Percentiles rank a stretch among this genome's conserved stretches.
These are phyloP conservation scores for Andrena cerasifolii DNA, from an alignment of 1,140 invertebrate genomes.

Conservation along the genomic window DNA sequence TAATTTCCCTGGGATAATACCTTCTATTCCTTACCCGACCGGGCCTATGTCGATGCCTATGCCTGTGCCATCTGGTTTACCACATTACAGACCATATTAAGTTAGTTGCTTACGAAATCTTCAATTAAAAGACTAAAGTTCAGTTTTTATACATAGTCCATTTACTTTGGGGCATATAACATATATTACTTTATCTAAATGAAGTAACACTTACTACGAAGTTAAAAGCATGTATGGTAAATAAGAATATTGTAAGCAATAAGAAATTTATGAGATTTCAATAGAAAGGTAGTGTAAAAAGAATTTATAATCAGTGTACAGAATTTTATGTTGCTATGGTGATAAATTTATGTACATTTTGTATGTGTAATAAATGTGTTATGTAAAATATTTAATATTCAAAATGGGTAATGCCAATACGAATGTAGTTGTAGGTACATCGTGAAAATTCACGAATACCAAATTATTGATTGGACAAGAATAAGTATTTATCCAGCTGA, in stretches of 20 bases:
- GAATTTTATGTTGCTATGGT: constrained; percentile 5
- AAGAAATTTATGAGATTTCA: constrained; percentile 32
- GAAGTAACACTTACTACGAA: not conserved
- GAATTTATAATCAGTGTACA: not conserved
- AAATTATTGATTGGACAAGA: not conserved
- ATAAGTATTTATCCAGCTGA: not conserved
- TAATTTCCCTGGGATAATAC: constrained; percentile 74
- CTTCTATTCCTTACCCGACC: constrained; percentile 82
- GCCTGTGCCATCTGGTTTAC: constrained; percentile 75
- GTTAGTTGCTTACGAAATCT: too few relatives aligned
- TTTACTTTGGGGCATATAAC: constrained; percentile 12
- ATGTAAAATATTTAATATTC: too few relatives aligned
- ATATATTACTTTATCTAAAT: not conserved
- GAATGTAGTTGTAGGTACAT: too few relatives aligned
- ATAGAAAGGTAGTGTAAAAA: constrained; percentile 4
- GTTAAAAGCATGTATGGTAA: not conserved
- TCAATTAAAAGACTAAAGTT: not conserved
- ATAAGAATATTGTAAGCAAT: constrained; percentile 41
- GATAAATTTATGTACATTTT: constrained; percentile 8
- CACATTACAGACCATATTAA: constrained; percentile 71
- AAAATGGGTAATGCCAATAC: too few relatives aligned
- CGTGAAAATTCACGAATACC: not conserved
- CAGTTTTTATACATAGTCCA: constrained; percentile 7
- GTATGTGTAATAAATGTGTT: not conserved
- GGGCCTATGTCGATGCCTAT: constrained; percentile 83